Evolutionary conservation across 1,140 invertebrate species (phyloP).

Genomic region (Trichogramma pretiosum): DNA sequence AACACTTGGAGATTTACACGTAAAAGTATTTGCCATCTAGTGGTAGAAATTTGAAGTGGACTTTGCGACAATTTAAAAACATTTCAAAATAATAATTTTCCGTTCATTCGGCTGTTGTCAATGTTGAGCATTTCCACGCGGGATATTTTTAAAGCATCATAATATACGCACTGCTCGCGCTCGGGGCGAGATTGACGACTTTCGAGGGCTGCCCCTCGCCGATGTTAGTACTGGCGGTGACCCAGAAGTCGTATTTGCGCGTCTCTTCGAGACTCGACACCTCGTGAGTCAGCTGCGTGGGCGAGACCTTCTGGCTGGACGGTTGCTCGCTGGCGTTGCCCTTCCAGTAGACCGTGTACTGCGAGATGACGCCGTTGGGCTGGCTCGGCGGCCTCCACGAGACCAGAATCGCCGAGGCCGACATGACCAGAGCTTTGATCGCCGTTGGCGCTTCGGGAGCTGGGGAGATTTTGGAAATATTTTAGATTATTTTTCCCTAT

Average conservation of each 20-base stretch:
- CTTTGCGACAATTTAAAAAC: too few species aligned
- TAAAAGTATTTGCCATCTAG: too few species aligned
- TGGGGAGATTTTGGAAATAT: constrained; percentile 37
- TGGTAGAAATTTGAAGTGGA: too few species aligned
- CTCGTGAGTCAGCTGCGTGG: constrained; percentile 54
- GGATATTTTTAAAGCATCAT: background rate
- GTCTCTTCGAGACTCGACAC: constrained; percentile 74
- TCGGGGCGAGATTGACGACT: constrained; percentile 73
- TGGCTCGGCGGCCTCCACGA: constrained; percentile 87
- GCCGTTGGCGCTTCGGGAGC: constrained; percentile 86
- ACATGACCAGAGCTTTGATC: constrained; percentile 88
- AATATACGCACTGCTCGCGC: constrained; percentile 57
- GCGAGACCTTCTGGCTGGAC: constrained; percentile 59
- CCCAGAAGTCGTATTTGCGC: constrained; percentile 86
- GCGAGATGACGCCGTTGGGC: constrained; percentile 85
- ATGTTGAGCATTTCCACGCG: too few species aligned
- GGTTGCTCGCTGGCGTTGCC: constrained; percentile 63
- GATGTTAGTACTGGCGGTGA: constrained; percentile 85
- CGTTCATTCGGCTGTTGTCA: too few species aligned
- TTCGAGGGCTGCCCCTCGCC: constrained; percentile 85
- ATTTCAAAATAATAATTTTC: too few species aligned
- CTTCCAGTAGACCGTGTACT: constrained; percentile 88
- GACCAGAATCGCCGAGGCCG: constrained; percentile 79
- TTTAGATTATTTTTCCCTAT: constrained; percentile 5
- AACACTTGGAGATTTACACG: too few species aligned